Evolutionary conservation across 2,113 vertebrate genomes (phyloP).

Genomic region (Scopus umbretta): DNA sequence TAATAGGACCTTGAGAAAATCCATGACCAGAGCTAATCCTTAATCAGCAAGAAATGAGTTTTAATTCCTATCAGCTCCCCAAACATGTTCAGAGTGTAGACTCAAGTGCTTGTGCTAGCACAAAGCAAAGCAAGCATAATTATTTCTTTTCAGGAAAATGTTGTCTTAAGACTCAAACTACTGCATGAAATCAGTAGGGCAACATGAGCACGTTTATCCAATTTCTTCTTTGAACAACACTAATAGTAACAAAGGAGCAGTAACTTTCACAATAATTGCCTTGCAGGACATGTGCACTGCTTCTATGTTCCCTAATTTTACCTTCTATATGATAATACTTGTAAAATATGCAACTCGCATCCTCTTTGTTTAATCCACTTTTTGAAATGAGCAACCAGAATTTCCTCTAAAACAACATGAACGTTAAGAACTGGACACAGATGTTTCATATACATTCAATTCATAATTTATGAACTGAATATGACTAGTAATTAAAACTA

Average conservation of each 20-base stretch:
- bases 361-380: not conserved
- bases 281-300: not conserved
- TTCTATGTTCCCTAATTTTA: not conserved
- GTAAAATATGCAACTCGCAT: not conserved
- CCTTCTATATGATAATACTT: not conserved
- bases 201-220: not conserved
- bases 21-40: not conserved
- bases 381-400: not conserved
- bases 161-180: not conserved
- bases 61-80: not conserved
- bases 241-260: not conserved
- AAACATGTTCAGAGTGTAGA: not conserved
- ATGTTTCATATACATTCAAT: not conserved
- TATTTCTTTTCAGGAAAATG: not conserved
- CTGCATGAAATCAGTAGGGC: not conserved
- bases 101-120: not conserved
- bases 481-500: not conserved
- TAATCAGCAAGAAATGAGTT: not conserved
- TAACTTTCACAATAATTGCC: not conserved
- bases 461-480: not conserved
- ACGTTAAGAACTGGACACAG: not conserved
- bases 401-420: not conserved
- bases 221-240: not conserved
- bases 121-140: not conserved
- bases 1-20: not conserved